Evolutionary conservation across 2,797 vertebrate species (phyloP).

Genomic region (Carapus acus): DNA sequence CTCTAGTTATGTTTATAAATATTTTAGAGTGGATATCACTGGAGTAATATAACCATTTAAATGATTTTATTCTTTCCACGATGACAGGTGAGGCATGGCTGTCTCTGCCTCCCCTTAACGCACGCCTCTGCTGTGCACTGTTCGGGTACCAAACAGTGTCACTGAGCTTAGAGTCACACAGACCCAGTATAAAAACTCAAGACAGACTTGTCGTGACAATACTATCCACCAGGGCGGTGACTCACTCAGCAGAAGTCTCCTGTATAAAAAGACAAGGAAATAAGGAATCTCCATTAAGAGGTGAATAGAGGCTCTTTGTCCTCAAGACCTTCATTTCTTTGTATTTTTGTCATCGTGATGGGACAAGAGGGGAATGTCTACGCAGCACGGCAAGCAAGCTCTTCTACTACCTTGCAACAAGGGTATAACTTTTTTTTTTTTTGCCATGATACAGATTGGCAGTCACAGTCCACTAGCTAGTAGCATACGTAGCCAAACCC

Average conservation of each 20-base stretch:
- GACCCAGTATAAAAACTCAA: too few relatives aligned
- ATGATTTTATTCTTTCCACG: too few relatives aligned
- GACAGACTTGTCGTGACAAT: too few relatives aligned
- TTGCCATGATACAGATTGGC: conserved; percentile 43
- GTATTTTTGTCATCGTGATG: conserved; percentile 9
- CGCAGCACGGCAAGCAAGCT: conserved; percentile 18
- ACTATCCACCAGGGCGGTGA: too few relatives aligned
- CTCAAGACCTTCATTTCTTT: background rate
- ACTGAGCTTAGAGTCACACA: too few relatives aligned
- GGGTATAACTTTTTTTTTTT: conserved; percentile 19
- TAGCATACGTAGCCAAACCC: conserved; percentile 37
- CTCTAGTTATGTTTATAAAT: too few relatives aligned
- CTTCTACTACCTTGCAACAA: conserved; percentile 15
- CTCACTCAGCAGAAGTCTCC: background rate
- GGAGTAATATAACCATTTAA: too few relatives aligned
- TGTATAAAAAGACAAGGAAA: conserved; percentile 19
- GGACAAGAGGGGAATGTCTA: conserved; percentile 10
- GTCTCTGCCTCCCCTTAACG: too few relatives aligned
- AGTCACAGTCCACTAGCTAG: conserved; percentile 32
- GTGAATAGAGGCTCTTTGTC: conserved; percentile 33
- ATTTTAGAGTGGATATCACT: too few relatives aligned
- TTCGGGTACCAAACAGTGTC: too few relatives aligned
- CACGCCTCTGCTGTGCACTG: too few relatives aligned
- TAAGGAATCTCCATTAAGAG: conserved; percentile 40
- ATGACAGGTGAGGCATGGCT: too few relatives aligned